A percentile compares a stretch with the other conserved stretches of the same genome.
These are phyloP conservation scores for Steromphala cineraria DNA, from an alignment of 2,888 invertebrate species.

Conservation along the genomic window DNA sequence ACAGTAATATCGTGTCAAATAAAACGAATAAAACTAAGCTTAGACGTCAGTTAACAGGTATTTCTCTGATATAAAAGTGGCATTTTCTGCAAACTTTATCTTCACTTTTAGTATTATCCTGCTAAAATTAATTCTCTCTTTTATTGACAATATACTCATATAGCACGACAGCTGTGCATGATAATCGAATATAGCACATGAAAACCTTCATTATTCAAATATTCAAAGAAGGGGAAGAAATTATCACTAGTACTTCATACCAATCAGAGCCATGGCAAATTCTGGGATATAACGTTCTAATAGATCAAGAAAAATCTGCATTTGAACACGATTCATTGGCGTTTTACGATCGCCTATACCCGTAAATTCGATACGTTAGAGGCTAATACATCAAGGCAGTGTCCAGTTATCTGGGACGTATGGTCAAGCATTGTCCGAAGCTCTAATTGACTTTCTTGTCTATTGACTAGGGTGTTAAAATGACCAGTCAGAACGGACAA, in stretches of 20 bases:
- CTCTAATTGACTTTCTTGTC: conserved; percentile 4
- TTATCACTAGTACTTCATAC: neutral
- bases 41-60: too few relatives aligned
- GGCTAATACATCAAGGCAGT: neutral
- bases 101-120: too few relatives aligned
- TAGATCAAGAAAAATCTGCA: conserved; percentile 8
- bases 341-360: neutral
- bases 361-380: neutral
- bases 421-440: conserved; percentile 4
- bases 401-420: neutral
- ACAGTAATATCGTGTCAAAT: too few relatives aligned
- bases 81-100: too few relatives aligned
- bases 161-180: too few relatives aligned
- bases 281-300: neutral
- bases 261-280: neutral
- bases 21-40: too few relatives aligned
- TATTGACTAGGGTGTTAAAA: conserved; percentile 1
- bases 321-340: neutral
- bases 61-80: too few relatives aligned
- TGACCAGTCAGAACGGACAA: neutral
- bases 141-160: too few relatives aligned
- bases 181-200: too few relatives aligned
- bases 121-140: too few relatives aligned
- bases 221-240: neutral
- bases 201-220: neutral